These are phyloP conservation scores for Isaurus tuberculatus DNA, from an alignment of 92 coral and sea anemone species.

Conservation along the genomic window DNA sequence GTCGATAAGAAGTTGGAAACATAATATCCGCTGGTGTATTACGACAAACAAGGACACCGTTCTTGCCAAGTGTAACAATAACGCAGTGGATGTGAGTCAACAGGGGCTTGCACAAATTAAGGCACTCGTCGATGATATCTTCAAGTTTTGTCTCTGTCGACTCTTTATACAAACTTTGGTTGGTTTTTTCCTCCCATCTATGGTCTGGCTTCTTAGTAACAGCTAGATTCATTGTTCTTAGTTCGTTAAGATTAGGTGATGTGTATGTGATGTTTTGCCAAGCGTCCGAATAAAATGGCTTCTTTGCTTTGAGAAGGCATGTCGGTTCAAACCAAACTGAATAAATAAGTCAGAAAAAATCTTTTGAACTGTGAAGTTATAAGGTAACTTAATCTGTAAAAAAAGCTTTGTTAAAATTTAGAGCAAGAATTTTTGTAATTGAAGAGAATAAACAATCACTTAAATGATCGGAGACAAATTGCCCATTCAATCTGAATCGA, in stretches of 20 bases:
- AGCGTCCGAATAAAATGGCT: constrained; percentile 75
- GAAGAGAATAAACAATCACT: too few relatives aligned
- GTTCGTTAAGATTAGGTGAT: constrained; percentile 91
- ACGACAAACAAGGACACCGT: constrained; percentile 95
- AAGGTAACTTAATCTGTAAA: too few relatives aligned
- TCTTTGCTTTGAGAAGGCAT: constrained; percentile 81
- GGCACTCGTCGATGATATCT: constrained; percentile 82
- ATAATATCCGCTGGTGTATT: constrained; percentile 85
- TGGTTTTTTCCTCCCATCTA: constrained; percentile 21
- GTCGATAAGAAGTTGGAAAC: constrained; percentile 71
- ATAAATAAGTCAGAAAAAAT: not conserved
- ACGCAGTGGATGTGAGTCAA: constrained; percentile 84
- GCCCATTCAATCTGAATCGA: too few relatives aligned
- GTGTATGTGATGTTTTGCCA: constrained; percentile 90
- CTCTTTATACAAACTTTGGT: constrained; percentile 33
- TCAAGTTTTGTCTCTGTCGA: constrained; percentile 56
- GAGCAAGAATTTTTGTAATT: too few relatives aligned
- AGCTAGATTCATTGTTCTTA: constrained; percentile 81
- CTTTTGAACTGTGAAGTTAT: too few relatives aligned
- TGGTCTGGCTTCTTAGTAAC: constrained; percentile 53
- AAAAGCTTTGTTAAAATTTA: too few relatives aligned
- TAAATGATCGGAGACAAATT: too few relatives aligned
- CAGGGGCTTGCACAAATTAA: constrained; percentile 85
- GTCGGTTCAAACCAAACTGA: constrained; percentile 98
- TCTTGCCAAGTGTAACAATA: constrained; percentile 83